A percentile compares a stretch with the other conserved stretches of the same genome.
These are phyloP conservation scores for Baronia brevicornis DNA, from an alignment of 2,888 invertebrate genomes.

Conservation along the genomic window DNA sequence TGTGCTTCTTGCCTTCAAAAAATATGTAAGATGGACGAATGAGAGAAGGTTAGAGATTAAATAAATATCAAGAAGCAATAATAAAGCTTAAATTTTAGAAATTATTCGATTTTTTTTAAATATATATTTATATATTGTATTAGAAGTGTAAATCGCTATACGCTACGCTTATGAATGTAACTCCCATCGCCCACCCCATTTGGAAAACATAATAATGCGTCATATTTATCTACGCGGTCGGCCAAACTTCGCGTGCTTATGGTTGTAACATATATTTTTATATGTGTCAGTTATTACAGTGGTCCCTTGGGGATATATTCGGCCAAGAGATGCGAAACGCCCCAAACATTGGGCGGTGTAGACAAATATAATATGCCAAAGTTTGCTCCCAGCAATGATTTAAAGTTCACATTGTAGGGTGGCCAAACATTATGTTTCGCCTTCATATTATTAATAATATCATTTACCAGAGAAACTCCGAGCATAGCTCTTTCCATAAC, in stretches of 20 bases:
- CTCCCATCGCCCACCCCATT: slow-evolving; percentile 25
- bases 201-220: slow-evolving; percentile 42
- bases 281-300: slow-evolving; percentile 19
- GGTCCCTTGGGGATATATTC: slow-evolving; percentile 1
- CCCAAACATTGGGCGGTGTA: slow-evolving; percentile 1
- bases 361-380: background rate
- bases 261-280: slow-evolving; percentile 32
- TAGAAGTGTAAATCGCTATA: slow-evolving; percentile 6
- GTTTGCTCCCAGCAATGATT: no score
- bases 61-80: no score
- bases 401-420: no score
- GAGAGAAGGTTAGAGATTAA: no score
- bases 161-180: slow-evolving; percentile 19
- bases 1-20: no score
- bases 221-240: slow-evolving; percentile 41
- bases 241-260: slow-evolving; percentile 25
- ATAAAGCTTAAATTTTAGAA: no score
- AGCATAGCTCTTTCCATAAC: no score
- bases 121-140: slow-evolving; percentile 4
- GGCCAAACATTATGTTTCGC: no score
- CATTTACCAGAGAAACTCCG: no score
- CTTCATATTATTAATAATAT: no score
- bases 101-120: no score
- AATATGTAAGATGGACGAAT: no score
- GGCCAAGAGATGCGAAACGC: slow-evolving; percentile 2